Evolutionary conservation across 2,797 vertebrate species (phyloP), one percentile per base, ranked within the genome.

Genomic region (Alca torda): DNA sequence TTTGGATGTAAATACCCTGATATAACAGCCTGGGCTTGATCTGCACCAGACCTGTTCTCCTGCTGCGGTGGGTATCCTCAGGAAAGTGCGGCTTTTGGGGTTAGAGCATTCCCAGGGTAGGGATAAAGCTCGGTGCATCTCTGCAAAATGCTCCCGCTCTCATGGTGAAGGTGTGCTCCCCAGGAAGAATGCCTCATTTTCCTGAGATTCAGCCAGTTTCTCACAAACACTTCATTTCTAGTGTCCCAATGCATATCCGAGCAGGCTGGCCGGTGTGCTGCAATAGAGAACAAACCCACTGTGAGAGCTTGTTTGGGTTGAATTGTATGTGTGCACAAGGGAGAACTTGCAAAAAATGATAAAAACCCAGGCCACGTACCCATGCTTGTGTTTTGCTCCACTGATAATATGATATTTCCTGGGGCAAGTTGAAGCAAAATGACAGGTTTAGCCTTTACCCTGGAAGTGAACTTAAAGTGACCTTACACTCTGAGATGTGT

Each of bases 391-490:
- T 77, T 89, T 89, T 63, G 33, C 63, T 73, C 31, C 25, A 12
- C 31, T 63, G 72, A 59, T 57, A 86, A 72, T 13, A 6, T 2
- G 80, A 11, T 57, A 79, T 64, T 70, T 88, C 50, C 76, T 26
- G 54, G 43, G 43, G 65, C 50, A 67, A 80, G 26, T 0, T 82
- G 72, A 74, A 81, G 63, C 20, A 23, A 70, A 84, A 48, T 50
- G 65, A 72, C 63, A 64, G 37, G 48, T 79, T 85, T 87, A 67
- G 26, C 41, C 56, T 78, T 87, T 77, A 80, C 30, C 80, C 5
- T 85, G 63, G 48, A 87, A 94, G 41, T n/a, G 74, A 95, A 88
- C 72, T 93, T 79, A 25, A 82, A 80, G 68, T 77, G 79, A 93
- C 85, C 64, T 89, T 91, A 56, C 4, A 35, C n/a, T 65, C 26